These are phyloP conservation scores for Carcharodon carcharias DNA, from an alignment of 2,797 vertebrate genomes.

Conservation along the genomic window DNA sequence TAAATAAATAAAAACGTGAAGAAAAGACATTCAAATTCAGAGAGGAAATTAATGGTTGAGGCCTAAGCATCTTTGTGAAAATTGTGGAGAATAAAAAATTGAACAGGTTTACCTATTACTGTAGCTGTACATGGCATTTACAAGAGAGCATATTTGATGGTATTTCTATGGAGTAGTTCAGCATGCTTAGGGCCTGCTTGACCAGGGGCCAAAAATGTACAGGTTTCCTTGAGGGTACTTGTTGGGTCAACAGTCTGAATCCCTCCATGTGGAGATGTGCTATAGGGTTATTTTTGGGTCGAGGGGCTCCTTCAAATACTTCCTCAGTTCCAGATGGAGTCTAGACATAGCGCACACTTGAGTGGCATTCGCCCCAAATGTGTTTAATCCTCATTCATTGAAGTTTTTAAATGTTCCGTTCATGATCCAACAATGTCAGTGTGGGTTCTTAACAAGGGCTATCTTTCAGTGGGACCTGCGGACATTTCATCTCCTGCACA, in stretches of 20 bases:
- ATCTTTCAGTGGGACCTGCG: conserved; percentile 84
- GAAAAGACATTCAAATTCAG: neutral
- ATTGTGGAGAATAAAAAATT: neutral
- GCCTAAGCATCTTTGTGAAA: neutral
- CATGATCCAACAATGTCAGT: neutral
- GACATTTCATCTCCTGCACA: conserved; percentile 94
- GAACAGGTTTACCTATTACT: neutral
- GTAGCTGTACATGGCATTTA: neutral
- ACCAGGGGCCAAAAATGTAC: neutral
- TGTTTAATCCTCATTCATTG: neutral
- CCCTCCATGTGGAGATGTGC: neutral
- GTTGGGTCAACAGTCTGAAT: neutral
- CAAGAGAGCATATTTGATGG: neutral
- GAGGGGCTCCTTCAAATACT: neutral
- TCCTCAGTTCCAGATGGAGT: neutral
- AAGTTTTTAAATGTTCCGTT: neutral
- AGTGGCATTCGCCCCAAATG: neutral
- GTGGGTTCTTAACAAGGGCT: conserved; percentile 58
- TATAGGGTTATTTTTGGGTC: neutral
- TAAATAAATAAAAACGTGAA: no score
- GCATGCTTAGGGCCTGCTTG: neutral
- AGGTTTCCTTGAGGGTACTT: neutral
- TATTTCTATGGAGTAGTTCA: neutral
- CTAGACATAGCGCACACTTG: neutral
- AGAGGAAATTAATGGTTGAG: neutral